Base-by-base conservation (phyloP, 35 echinoderm and acorn worm genomes). In the Amphiura filiformis region DNA sequence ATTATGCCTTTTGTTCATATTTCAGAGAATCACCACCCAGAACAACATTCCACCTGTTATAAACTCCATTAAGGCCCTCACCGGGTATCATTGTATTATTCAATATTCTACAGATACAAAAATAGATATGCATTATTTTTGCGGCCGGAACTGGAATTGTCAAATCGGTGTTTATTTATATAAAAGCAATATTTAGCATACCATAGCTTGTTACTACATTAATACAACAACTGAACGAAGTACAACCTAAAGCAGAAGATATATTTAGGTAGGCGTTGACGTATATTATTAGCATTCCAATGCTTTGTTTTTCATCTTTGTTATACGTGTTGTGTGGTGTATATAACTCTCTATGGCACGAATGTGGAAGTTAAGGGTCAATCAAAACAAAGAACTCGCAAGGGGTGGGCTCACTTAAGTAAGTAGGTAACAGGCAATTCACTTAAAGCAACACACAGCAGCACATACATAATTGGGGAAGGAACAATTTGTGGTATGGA, bases 101-200 rank as follows among this genome's bases (percentile, higher is more conserved):
- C 17, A n/a, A n/a, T 47, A 47, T 47, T 47, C 41, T n/a, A n/a
- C 41, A 47, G 41, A 47, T 47, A 47, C 17, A 47, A 47, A 47
- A 47, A 47, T 47, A 47, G 41, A 47, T 47, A 17, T 47, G n/a
- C n/a, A n/a, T n/a, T n/a, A n/a, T n/a, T n/a, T n/a, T n/a, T n/a
- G 41, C 26, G 61, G 15, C 61, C 15, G 61, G 61, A 70, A 70
- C 61, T 70, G 3, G 28, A 2, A 70, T 70, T 70, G 61, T 30
- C 61, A 4, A 70, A 4, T 52, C 20, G 7, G 3, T 70, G 61
- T 70, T 70, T 70, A 70, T 70, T 70, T 70, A 2, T 70, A 3
- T 70, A 70, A 70, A 15, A 70, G 61, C 28, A 70, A 70, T 70
- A 70, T 70, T 70, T 70, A 13, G 61, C 61, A 70, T 70, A 70